Percentiles rank a stretch among this genome's conserved stretches.
Evolutionary conservation across 2,888 invertebrate species (phyloP).

Genomic region (Pheosia gnoma): DNA sequence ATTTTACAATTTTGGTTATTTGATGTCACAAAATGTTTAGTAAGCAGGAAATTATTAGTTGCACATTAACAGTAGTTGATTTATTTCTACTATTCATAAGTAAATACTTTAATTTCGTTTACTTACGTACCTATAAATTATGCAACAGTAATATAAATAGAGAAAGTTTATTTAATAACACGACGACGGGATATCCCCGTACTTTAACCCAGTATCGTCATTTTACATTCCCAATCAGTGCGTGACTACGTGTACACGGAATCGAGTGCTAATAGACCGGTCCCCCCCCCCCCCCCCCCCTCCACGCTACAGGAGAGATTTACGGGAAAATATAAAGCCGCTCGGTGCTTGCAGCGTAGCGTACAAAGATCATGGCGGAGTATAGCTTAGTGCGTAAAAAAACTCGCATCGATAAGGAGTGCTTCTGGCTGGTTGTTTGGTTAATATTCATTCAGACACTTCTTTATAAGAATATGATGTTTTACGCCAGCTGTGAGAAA

Average conservation of each 20-base stretch:
- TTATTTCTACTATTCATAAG: neutral
- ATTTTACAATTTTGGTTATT: neutral
- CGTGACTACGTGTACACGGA: slow-evolving; percentile 25
- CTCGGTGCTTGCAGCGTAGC: neutral
- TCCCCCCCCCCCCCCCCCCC: slow-evolving; percentile 57
- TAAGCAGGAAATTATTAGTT: neutral
- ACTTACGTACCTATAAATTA: too few species aligned
- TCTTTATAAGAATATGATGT: too few species aligned
- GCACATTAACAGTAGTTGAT: neutral
- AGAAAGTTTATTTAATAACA: too few species aligned
- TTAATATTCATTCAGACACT: too few species aligned
- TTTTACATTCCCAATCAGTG: slow-evolving; percentile 40
- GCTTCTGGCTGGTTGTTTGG: too few species aligned
- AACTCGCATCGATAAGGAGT: too few species aligned
- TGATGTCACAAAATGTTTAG: neutral
- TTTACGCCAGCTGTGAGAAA: too few species aligned
- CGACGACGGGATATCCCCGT: neutral
- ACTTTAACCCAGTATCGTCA: slow-evolving; percentile 16
- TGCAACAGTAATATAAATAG: too few species aligned
- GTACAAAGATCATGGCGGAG: neutral
- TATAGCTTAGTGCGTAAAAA: neutral
- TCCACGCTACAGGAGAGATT: slow-evolving; percentile 52
- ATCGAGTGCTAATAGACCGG: slow-evolving; percentile 53
- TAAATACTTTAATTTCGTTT: too few species aligned
- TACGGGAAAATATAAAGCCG: slow-evolving; percentile 45